Evolutionary conservation across 2,888 invertebrate species (phyloP), one percentile per base, ranked within the genome.

Genomic region (Sinelater perroti): DNA sequence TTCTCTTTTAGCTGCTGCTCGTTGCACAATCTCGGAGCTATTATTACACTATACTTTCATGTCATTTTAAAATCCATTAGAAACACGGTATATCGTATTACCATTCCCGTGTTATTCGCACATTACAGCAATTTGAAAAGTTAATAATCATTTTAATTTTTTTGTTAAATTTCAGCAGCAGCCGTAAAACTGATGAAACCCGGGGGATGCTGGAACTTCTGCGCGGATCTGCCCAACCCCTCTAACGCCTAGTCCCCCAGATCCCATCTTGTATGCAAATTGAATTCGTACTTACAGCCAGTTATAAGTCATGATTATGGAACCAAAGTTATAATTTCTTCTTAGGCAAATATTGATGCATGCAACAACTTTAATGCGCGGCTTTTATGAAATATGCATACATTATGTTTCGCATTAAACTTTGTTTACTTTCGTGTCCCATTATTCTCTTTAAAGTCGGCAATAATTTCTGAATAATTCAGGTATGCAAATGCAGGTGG

Each of bases 221-320:
- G 56, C 17, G 11, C 30, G 47, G 31, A 52, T 44, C 52, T 54
- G 45, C 47, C 35, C 57, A 49, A 40, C 56, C 52, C 51, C 28
- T 28, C n/a, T 36, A 18, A 53, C 49, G 50, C 47, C 51, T 53
- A 54, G 56, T 61, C 65, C 62, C n/a, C 66, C 54, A 60, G 61
- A 67, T 61, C 66, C 72, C 68, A 73, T 72, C 71, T 72, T 68
- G 67, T 71, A 73, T 74, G 74, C 68, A 73, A 74, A 75, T 75
- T 73, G 70, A 72, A 74, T 71, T 72, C 65, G 65, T 70, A 69
- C 71, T 70, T 70, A 70, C 68, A 69, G 65, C 62, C 67, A 65
- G 68, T 69, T 69, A 67, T 70, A 69, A 70, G 67, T 70, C 70
- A 68, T 70, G 68, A 71, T 71, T 69, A 70, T 65, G 61, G 64